Percentiles rank a stretch among this genome's conserved stretches.
These are phyloP conservation scores for Sparidentex hasta DNA, from an alignment of 2,797 vertebrate species.

Conservation along the genomic window DNA sequence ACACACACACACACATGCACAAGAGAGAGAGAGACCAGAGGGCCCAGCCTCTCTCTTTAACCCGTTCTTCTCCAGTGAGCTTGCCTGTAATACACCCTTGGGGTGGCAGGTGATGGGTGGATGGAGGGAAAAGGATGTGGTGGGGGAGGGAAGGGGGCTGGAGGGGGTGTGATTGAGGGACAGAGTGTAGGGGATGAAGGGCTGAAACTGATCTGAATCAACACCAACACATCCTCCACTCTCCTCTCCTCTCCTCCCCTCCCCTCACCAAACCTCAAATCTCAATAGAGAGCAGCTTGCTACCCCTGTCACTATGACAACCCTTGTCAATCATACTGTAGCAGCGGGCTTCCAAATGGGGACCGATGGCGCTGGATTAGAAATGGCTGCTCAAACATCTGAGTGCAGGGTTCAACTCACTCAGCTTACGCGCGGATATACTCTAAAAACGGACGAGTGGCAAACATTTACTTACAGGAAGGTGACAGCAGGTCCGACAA, in stretches of 20 bases:
- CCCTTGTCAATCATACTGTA: slow-evolving; percentile 79
- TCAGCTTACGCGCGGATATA: slow-evolving; percentile 27
- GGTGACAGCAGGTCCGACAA: slow-evolving; percentile 20
- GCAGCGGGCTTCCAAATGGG: slow-evolving; percentile 61
- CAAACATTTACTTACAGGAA: slow-evolving; percentile 32
- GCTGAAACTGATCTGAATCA: slow-evolving; percentile 83
- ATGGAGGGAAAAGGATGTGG: slow-evolving; percentile 73
- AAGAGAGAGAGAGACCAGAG: slow-evolving; percentile 38
- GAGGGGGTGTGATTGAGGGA: slow-evolving; percentile 65
- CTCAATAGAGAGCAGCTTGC: slow-evolving; percentile 79
- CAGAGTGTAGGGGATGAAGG: slow-evolving; percentile 65
- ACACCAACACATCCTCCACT: slow-evolving; percentile 75
- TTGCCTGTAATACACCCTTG: slow-evolving; percentile 80
- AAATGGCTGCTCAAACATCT: slow-evolving; percentile 50
- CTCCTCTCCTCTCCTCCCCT: slow-evolving; percentile 8
- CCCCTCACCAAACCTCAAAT: slow-evolving; percentile 57
- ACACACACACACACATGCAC: neutral
- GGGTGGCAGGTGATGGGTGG: slow-evolving; percentile 84
- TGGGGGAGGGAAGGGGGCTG: slow-evolving; percentile 32
- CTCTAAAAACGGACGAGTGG: neutral
- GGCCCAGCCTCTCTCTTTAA: slow-evolving; percentile 90
- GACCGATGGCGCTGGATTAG: slow-evolving; percentile 52
- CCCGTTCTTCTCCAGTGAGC: slow-evolving; percentile 89
- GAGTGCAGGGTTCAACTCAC: slow-evolving; percentile 35
- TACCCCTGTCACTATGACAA: slow-evolving; percentile 80